phyloP scores from a whole-genome alignment of 1,140 invertebrate species.

The Cydia amplana region DNA sequence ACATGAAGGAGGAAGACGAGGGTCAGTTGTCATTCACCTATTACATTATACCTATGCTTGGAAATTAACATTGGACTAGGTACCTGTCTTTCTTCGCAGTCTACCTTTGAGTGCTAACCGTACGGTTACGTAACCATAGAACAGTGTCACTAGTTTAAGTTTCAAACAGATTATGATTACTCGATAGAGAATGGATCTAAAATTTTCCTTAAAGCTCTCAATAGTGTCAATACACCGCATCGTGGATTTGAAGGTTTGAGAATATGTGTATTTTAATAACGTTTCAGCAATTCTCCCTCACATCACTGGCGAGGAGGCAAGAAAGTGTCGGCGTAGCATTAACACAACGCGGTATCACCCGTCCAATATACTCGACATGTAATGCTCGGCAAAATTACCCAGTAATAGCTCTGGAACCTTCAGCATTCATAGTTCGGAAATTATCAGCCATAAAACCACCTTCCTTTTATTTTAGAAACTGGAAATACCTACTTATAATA shows the following conservation, averaged over 20 bases:
- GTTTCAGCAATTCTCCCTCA: constrained; percentile 43
- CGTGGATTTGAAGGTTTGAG: neutral
- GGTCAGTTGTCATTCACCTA: constrained; percentile 79
- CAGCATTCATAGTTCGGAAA: constrained; percentile 71
- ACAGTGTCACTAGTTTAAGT: no score
- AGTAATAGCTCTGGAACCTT: constrained; percentile 66
- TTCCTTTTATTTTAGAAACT: constrained; percentile 63
- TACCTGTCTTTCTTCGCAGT: no score
- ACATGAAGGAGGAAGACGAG: constrained; percentile 92
- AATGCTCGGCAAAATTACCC: constrained; percentile 65
- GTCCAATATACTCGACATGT: constrained; percentile 59
- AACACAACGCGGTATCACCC: constrained; percentile 59
- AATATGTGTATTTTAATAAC: neutral
- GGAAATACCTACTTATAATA: constrained; percentile 50
- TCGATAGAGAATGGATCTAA: no score
- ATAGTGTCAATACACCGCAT: neutral
- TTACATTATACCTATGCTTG: neutral
- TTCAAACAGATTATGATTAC: no score
- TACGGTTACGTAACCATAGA: no score
- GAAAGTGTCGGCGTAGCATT: constrained; percentile 65
- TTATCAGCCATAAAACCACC: constrained; percentile 71
- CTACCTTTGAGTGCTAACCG: no score
- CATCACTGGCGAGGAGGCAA: constrained; percentile 55
- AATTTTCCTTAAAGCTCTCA: no score
- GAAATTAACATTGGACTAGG: neutral